Conservation (phyloP, 2,888 invertebrate genomes). For the Sesamia inferens region DNA sequence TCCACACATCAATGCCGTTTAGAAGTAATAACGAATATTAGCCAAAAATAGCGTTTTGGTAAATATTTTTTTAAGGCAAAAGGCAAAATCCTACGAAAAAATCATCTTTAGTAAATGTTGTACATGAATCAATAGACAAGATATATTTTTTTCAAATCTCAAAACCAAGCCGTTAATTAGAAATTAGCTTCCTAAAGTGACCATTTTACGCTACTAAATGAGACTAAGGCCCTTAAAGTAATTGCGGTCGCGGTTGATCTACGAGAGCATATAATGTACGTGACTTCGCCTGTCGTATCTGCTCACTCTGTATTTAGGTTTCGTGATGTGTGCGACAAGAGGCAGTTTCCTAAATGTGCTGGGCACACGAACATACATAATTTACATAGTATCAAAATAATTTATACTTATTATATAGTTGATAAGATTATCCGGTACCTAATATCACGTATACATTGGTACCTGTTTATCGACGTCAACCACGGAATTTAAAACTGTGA, state of each 20-base stretch:
- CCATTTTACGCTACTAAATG: too few species aligned
- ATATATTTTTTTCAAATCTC: too few species aligned
- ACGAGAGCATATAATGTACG: neutral
- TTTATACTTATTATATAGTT: slow-evolving; percentile 36
- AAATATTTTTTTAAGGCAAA: too few species aligned
- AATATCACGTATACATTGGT: slow-evolving; percentile 24
- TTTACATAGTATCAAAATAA: slow-evolving; percentile 42
- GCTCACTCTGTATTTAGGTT: neutral
- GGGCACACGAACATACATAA: neutral
- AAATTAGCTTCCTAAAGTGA: too few species aligned
- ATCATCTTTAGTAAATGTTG: too few species aligned
- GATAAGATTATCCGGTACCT: slow-evolving; percentile 48
- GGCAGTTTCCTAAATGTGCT: neutral
- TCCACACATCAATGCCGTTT: too few species aligned
- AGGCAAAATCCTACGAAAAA: too few species aligned
- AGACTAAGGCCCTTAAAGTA: too few species aligned
- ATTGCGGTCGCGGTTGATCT: neutral
- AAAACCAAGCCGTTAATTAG: too few species aligned
- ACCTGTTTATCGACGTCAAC: slow-evolving; percentile 42
- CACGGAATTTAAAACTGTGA: slow-evolving; percentile 23
- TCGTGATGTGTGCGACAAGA: neutral
- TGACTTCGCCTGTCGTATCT: neutral
- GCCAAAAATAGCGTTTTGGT: too few species aligned
- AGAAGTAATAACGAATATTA: too few species aligned
- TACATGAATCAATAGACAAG: too few species aligned